Percentiles rank a stretch among this genome's conserved stretches.
These are phyloP conservation scores for Megalops cyprinoides DNA, from an alignment of 2,797 vertebrate genomes.

Conservation along the genomic window DNA sequence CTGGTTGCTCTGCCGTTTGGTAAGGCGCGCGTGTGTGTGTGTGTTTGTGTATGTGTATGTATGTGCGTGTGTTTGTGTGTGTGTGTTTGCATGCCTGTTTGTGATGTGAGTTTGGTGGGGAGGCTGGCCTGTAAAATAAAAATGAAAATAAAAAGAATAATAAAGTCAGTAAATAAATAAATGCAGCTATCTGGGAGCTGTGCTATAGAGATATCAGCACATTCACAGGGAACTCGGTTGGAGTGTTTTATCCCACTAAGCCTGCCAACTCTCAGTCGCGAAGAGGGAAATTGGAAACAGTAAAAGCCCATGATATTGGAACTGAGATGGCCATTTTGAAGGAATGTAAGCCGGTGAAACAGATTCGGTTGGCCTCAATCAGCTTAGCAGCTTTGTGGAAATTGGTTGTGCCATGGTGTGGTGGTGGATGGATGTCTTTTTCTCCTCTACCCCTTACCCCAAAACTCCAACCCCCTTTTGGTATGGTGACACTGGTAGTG, in stretches of 20 bases:
- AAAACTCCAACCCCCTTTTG: constrained; percentile 40
- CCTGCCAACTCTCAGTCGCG: constrained; percentile 77
- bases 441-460: constrained; percentile 38
- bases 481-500: constrained; percentile 48
- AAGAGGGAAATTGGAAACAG: constrained; percentile 78
- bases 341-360: constrained; percentile 83
- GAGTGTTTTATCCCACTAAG: constrained; percentile 80
- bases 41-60: neutral
- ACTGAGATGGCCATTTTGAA: constrained; percentile 85
- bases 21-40: constrained; percentile 29
- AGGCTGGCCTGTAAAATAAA: constrained; percentile 52
- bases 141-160: constrained; percentile 53
- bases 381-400: constrained; percentile 84
- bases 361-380: constrained; percentile 83
- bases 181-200: constrained; percentile 65
- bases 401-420: constrained; percentile 76
- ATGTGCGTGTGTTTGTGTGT: neutral
- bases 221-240: constrained; percentile 70
- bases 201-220: constrained; percentile 77
- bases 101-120: constrained; percentile 33
- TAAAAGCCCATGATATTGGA: constrained; percentile 83
- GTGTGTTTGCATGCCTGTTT: constrained; percentile 8
- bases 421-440: constrained; percentile 71
- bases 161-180: constrained; percentile 64
- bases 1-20: constrained; percentile 44